phyloP scores from a whole-genome alignment of 2,113 vertebrate genomes.

The Aphyosemion australe region DNA sequence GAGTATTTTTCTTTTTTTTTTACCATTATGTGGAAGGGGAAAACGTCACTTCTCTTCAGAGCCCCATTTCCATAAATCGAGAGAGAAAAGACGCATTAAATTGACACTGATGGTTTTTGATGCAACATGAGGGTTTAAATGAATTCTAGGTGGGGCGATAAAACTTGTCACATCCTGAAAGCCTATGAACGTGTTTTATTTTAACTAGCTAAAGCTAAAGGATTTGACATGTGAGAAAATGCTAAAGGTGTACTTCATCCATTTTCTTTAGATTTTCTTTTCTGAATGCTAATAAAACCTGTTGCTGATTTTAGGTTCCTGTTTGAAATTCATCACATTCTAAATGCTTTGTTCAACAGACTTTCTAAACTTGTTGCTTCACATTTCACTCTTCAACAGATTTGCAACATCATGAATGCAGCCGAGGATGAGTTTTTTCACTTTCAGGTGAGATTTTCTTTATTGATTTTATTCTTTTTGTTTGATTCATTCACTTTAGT shows the following conservation, averaged over 20 bases:
- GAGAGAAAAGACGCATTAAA: constrained; percentile 4
- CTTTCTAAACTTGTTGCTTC: background rate
- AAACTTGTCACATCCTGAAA: constrained; percentile 10
- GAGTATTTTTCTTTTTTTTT: background rate
- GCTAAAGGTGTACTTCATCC: background rate
- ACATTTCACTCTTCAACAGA: constrained; percentile 43
- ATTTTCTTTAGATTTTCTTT: no score
- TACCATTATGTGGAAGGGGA: constrained; percentile 20
- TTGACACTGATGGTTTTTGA: constrained; percentile 31
- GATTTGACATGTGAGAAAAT: background rate
- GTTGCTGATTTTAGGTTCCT: background rate
- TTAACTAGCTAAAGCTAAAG: background rate
- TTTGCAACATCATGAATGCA: constrained; percentile 76
- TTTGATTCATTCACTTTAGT: no score
- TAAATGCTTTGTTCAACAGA: background rate
- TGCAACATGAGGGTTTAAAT: background rate
- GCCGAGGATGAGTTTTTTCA: constrained; percentile 66
- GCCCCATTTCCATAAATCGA: constrained; percentile 14
- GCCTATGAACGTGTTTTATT: constrained; percentile 1
- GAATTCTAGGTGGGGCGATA: background rate
- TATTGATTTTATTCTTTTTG: background rate
- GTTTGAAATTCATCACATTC: background rate
- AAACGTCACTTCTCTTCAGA: constrained; percentile 1
- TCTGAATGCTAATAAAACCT: no score
- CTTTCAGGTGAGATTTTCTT: constrained; percentile 62